Percentiles rank a stretch among this genome's conserved stretches.
These are phyloP conservation scores for Lepus timidus DNA, from an alignment of 2,113 vertebrate genomes.

Conservation along the genomic window DNA sequence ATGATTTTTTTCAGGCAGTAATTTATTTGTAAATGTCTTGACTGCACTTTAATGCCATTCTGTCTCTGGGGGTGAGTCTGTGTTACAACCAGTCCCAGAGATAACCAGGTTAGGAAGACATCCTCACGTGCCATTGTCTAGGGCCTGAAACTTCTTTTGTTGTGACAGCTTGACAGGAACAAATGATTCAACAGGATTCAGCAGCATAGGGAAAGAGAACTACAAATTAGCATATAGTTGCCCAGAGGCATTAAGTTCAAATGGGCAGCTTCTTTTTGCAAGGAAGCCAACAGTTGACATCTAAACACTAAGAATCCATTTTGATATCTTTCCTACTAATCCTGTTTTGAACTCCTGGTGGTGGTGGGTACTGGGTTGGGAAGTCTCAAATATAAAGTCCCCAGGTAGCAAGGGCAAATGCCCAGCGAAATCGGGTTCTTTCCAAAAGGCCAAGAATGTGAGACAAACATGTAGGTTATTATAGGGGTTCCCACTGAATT, in stretches of 20 bases:
- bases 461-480: neutral
- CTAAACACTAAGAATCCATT: neutral
- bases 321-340: neutral
- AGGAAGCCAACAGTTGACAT: conserved; percentile 8
- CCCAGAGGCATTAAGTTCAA: neutral
- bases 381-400: neutral
- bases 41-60: conserved; percentile 82
- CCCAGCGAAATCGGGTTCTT: neutral
- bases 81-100: conserved; percentile 74
- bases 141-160: conserved; percentile 65
- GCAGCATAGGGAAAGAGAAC: conserved; percentile 26
- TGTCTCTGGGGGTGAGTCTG: conserved; percentile 82
- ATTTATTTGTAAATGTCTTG: conserved; percentile 85
- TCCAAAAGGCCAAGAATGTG: neutral
- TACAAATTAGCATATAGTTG: conserved; percentile 59
- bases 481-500: neutral
- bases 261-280: neutral
- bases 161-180: conserved; percentile 62
- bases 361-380: neutral
- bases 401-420: neutral
- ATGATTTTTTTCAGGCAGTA: conserved; percentile 83
- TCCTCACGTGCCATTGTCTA: conserved; percentile 73
- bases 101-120: conserved; percentile 80
- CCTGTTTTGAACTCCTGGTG: neutral
- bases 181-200: conserved; percentile 61